These are phyloP conservation scores for Aphelinus atriplicis DNA, from an alignment of 1,140 invertebrate species.

Conservation along the genomic window DNA sequence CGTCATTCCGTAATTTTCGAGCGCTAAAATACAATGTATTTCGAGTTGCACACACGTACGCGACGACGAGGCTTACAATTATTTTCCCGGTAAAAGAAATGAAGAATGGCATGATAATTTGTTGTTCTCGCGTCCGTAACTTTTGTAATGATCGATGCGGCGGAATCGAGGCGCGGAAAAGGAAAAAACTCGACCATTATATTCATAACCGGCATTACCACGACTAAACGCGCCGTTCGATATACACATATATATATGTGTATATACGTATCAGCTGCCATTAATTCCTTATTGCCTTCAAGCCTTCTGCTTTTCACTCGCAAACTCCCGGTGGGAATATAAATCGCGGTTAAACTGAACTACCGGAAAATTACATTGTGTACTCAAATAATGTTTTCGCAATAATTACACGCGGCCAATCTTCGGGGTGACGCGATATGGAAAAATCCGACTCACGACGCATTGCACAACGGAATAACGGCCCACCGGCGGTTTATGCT, in stretches of 20 bases:
- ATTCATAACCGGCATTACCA: not conserved
- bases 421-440: slow-evolving; percentile 2
- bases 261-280: too few relatives aligned
- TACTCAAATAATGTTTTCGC: slow-evolving; percentile 34
- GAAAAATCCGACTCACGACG: slow-evolving; percentile 27
- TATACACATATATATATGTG: not conserved
- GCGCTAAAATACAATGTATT: too few relatives aligned
- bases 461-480: not conserved
- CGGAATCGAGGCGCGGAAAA: too few relatives aligned
- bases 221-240: not conserved
- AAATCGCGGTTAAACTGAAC: slow-evolving; percentile 11
- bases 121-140: too few relatives aligned
- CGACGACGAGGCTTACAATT: too few relatives aligned
- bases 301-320: too few relatives aligned
- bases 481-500: not conserved
- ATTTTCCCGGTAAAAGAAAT: too few relatives aligned
- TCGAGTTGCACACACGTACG: too few relatives aligned
- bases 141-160: too few relatives aligned
- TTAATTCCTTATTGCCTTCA: slow-evolving; percentile 1
- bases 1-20: too few relatives aligned
- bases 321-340: not conserved
- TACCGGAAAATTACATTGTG: slow-evolving; percentile 37
- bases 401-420: slow-evolving; percentile 22
- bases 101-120: too few relatives aligned
- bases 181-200: too few relatives aligned